Evolutionary conservation across 2,888 invertebrate species (phyloP), one percentile per base, ranked within the genome.

Genomic region (Conistra vaccinii): DNA sequence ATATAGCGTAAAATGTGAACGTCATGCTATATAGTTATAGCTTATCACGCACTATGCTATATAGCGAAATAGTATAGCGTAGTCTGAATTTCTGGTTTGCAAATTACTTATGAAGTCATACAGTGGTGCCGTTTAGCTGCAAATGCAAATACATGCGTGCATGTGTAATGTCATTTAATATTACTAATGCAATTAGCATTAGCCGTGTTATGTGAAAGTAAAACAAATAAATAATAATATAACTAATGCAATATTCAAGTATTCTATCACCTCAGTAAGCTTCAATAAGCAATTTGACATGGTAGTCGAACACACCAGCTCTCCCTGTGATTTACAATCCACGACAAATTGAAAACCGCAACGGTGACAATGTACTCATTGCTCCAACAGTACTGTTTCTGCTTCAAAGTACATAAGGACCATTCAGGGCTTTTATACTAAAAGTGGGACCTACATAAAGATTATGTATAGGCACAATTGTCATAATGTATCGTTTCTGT

Each of bases 401-500:
- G 55, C 42, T 60, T 7, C 32, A 35, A 60, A 51, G 12, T 81
- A 81, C 65, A 65, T 69, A 76, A 76, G 81, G 77, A 80, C 77
- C 77, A 81, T 80, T 76, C 76, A 76, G 55, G n/a, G 77, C 79
- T 80, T 81, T 81, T 45, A 53, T 66, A 76, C 76, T 69, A 76
- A 76, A 81, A 80, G 55, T 55, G 26, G 20, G 45, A 69, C 55
- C 10, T 66, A 69, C 26, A 61, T 69, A 76, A 35, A 23, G 14
- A 68, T 74, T 51, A 61, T 55, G 20, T 48, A 12, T 65, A 29
- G 7, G 53, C 26, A 14, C 1, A 6, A 48, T 48, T 69, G 62
- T 51, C 55, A 42, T 51, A n/a, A n/a, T 77, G 58, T 68, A 57
- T 39, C 42, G 32, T 77, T 42, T 2, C 29, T 57, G n/a, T n/a